phyloP scores from a whole-genome alignment of 2,888 invertebrate genomes.

The Eumacrocentrus americanus region DNA sequence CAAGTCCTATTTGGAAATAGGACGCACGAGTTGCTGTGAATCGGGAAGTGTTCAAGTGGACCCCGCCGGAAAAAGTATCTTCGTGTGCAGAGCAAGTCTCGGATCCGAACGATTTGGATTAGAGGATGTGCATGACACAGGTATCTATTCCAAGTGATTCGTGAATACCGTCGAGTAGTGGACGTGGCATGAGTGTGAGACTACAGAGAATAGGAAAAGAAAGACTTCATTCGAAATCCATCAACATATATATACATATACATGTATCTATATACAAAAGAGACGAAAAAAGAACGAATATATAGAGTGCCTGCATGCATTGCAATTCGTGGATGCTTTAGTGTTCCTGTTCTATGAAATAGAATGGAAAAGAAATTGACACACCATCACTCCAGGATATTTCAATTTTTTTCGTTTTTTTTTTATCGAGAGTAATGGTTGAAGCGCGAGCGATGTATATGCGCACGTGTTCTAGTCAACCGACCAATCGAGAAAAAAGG shows the following conservation, averaged over 20 bases:
- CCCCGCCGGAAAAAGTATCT: too few species aligned
- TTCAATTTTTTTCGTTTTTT: neutral
- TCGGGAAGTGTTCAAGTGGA: neutral
- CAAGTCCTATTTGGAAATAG: neutral
- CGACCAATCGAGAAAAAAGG: neutral
- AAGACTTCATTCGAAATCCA: neutral
- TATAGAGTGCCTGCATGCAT: neutral
- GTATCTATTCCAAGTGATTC: constrained; percentile 32
- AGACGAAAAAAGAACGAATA: too few species aligned
- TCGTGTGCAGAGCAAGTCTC: constrained; percentile 13
- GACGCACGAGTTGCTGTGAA: neutral
- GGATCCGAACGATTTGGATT: constrained; percentile 37
- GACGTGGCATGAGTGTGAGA: constrained; percentile 19
- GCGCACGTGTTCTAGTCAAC: neutral
- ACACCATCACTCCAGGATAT: neutral
- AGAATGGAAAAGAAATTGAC: neutral
- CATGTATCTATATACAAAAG: neutral
- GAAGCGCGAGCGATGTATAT: constrained; percentile 6
- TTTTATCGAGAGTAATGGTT: neutral
- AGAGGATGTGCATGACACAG: constrained; percentile 33
- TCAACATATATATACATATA: neutral
- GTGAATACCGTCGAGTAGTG: constrained; percentile 25
- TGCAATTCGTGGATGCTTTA: neutral
- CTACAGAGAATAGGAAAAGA: constrained; percentile 6
- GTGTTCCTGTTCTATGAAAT: neutral